A percentile compares a stretch with the other conserved stretches of the same genome.
Conservation (phyloP, 1,140 invertebrate species). For the Ips nitidus region DNA sequence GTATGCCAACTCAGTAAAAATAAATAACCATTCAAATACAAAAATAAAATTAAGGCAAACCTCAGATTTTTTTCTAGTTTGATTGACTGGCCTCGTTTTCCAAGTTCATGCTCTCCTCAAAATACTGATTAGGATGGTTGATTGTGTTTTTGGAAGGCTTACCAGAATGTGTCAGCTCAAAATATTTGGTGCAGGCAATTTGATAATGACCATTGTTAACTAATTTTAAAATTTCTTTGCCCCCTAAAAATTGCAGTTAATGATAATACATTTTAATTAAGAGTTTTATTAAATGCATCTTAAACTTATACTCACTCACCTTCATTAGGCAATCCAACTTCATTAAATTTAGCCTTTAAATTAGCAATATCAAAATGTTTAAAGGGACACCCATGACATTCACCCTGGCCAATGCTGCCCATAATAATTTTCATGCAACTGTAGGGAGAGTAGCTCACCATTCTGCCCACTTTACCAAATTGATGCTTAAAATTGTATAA, state of each 20-base stretch:
- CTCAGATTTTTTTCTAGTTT: too few relatives aligned
- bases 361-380: slow-evolving; percentile 72
- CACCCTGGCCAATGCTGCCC: slow-evolving; percentile 70
- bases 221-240: background rate
- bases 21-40: too few relatives aligned
- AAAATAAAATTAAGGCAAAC: too few relatives aligned
- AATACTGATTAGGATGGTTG: slow-evolving; percentile 94
- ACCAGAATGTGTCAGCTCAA: slow-evolving; percentile 72
- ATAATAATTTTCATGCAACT: slow-evolving; percentile 93
- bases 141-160: slow-evolving; percentile 64
- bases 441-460: slow-evolving; percentile 86
- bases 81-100: too few relatives aligned
- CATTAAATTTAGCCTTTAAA: slow-evolving; percentile 74
- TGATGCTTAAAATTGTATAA: slow-evolving; percentile 90
- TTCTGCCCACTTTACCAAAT: slow-evolving; percentile 94
- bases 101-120: slow-evolving; percentile 38
- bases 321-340: slow-evolving; percentile 62
- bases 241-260: background rate
- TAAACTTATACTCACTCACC: slow-evolving; percentile 35
- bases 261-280: background rate
- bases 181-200: slow-evolving; percentile 87
- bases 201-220: slow-evolving; percentile 66
- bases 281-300: background rate
- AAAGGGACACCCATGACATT: slow-evolving; percentile 94
- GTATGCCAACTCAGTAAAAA: too few relatives aligned